Percentiles rank a stretch among this genome's conserved stretches.
These are phyloP conservation scores for Drosophila mimica DNA, from an alignment of 2,888 invertebrate genomes.

Conservation along the genomic window DNA sequence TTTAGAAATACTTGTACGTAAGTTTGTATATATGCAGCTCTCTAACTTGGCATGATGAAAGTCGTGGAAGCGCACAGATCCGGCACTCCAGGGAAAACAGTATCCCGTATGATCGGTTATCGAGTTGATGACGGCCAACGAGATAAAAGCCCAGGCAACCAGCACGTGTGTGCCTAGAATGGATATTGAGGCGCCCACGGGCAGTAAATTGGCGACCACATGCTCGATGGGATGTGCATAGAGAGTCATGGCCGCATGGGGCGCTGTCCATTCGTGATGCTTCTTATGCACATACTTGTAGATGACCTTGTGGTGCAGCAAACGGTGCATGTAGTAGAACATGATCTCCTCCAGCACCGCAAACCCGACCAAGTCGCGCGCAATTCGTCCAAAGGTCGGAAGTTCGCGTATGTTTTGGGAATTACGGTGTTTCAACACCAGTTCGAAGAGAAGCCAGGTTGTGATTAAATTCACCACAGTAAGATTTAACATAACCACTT, in stretches of 20 bases:
- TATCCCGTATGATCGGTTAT: slow-evolving; percentile 93
- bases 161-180: slow-evolving; percentile 90
- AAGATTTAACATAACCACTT: slow-evolving; percentile 90
- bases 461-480: slow-evolving; percentile 88
- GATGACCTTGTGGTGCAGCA: slow-evolving; percentile 89
- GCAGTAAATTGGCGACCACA: slow-evolving; percentile 90
- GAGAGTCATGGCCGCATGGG: slow-evolving; percentile 91
- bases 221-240: slow-evolving; percentile 92
- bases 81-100: slow-evolving; percentile 91
- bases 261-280: slow-evolving; percentile 95
- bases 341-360: slow-evolving; percentile 91
- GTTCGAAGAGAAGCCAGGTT: slow-evolving; percentile 78
- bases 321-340: slow-evolving; percentile 93
- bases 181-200: slow-evolving; percentile 89
- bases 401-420: slow-evolving; percentile 87
- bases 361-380: slow-evolving; percentile 89
- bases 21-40: background rate
- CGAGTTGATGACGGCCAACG: slow-evolving; percentile 90
- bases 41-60: slow-evolving; percentile 92
- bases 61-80: slow-evolving; percentile 93
- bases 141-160: slow-evolving; percentile 91
- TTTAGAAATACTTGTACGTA: background rate
- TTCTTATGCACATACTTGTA: slow-evolving; percentile 93
- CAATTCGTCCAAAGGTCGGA: slow-evolving; percentile 89
- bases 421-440: slow-evolving; percentile 57